A percentile compares a stretch with the other conserved stretches of the same genome.
phyloP scores from a whole-genome alignment of 2,113 vertebrate genomes.

The Pica pica region DNA sequence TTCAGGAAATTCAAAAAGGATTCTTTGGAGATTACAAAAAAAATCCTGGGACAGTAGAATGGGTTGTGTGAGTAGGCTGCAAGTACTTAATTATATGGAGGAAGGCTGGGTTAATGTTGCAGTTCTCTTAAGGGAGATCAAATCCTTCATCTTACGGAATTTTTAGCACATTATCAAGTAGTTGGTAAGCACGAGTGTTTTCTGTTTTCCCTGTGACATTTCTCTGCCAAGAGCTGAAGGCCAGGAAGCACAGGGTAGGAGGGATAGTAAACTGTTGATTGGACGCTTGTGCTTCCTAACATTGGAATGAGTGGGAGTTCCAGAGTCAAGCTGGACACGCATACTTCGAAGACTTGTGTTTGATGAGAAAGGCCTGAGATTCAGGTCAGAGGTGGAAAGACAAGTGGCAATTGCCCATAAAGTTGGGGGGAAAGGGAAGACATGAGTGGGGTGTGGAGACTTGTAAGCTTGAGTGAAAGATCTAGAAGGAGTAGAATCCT shows the following conservation, averaged over 20 bases:
- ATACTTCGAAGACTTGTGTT: background rate
- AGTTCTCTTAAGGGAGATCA: background rate
- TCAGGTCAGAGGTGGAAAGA: background rate
- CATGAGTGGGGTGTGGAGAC: background rate
- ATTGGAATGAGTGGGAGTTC: background rate
- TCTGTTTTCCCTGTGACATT: background rate
- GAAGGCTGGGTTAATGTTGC: background rate
- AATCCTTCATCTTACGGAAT: background rate
- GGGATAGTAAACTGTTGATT: background rate
- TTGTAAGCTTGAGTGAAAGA: background rate
- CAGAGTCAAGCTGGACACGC: background rate
- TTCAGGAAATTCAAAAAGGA: background rate
- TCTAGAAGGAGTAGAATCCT: background rate
- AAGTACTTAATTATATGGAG: background rate
- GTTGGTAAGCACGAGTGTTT: background rate
- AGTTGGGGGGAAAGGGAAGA: background rate
- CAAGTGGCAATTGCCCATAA: background rate
- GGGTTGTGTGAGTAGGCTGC: background rate
- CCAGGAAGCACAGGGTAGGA: background rate
- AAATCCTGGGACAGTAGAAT: background rate
- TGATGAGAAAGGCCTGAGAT: background rate
- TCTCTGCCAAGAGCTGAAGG: background rate
- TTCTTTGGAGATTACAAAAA: background rate
- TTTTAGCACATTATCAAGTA: background rate
- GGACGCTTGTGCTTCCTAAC: background rate